Percentiles rank a stretch among this genome's conserved stretches.
These are phyloP conservation scores for Aphelocoma coerulescens DNA, from an alignment of 2,113 vertebrate genomes.

Conservation along the genomic window DNA sequence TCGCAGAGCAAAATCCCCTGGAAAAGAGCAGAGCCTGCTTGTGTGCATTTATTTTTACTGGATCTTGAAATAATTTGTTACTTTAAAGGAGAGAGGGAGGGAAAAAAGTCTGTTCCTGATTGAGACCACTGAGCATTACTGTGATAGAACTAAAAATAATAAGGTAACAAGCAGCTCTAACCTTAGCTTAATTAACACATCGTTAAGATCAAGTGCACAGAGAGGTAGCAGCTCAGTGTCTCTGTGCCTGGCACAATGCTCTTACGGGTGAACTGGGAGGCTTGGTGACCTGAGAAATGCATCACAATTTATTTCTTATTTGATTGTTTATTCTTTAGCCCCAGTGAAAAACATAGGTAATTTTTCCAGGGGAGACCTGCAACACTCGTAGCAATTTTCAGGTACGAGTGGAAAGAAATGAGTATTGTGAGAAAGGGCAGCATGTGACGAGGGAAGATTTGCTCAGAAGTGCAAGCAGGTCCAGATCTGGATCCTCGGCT, in stretches of 20 bases:
- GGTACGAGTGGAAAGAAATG: constrained; percentile 2
- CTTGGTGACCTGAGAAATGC: not conserved
- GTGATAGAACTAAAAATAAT: constrained; percentile 38
- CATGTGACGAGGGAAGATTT: not conserved
- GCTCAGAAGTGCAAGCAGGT: not conserved
- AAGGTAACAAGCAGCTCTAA: constrained; percentile 12
- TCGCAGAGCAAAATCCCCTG: not conserved
- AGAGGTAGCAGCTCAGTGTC: not conserved
- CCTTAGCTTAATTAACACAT: constrained; percentile 50
- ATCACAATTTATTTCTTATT: constrained; percentile 8
- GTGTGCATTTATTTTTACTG: constrained; percentile 19
- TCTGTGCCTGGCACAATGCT: not conserved
- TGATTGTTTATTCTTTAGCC: constrained; percentile 19
- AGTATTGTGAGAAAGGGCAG: not conserved
- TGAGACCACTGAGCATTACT: not conserved
- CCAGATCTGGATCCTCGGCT: not conserved
- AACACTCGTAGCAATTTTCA: not conserved
- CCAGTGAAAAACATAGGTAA: not conserved
- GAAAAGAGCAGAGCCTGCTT: constrained; percentile 15
- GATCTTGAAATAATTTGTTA: constrained; percentile 42
- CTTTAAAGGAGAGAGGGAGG: not conserved
- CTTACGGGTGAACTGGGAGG: not conserved
- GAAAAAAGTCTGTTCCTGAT: not conserved
- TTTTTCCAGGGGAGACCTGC: constrained; percentile 1
- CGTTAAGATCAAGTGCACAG: constrained; percentile 12